Base-by-base conservation (phyloP, 2,888 invertebrate genomes). In the Lepidocyrtoides sp. region DNA sequence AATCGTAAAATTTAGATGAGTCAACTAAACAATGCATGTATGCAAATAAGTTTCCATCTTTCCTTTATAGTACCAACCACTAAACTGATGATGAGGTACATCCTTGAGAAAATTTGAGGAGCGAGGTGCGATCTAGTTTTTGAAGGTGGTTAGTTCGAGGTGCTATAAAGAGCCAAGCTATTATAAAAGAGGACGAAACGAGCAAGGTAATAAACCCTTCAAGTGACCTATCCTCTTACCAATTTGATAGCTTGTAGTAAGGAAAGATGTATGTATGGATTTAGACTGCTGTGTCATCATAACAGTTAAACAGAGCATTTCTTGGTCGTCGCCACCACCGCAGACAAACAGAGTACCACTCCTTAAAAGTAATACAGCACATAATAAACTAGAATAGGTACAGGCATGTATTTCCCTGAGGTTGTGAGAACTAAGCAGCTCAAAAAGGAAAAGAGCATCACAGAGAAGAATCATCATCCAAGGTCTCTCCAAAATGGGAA, bases 401-500 rank as follows among this genome's bases (percentile, higher is more conserved):
- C 26, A 23, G 57, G 5, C 2, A 14, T 20, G 1, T 7, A 63
- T 26, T 12, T 20, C 60, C 10, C 32, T 32, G 17, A 36, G 57
- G 10, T 32, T 32, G 23, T 17, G 17, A 32, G 66, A 69, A 32
- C 10, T 36, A 36, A 51, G 69, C 8, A 12, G 8, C n/a, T 69
- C 23, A 32, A 17, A 4, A 66, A 5, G 36, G 36, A 36, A 69
- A 48, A 75, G 23, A 14, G 48, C 44, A 69, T 29, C 36, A 10
- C 1, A 23, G 17, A 60, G 17, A 10, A 17, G 60, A 60, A n/a
- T 10, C 1, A 60, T 10, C 66, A 66, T 60, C 54, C 63, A 77
- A 87, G 79, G 77, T 48, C 51, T 54, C 26, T 63, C 54, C 23
- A 48, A 85, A 91, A 92, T 90, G 89, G 92, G 81, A 86, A 92